Evolutionary conservation across 2,797 vertebrate genomes (phyloP).

Genomic region (Selene dorsalis): DNA sequence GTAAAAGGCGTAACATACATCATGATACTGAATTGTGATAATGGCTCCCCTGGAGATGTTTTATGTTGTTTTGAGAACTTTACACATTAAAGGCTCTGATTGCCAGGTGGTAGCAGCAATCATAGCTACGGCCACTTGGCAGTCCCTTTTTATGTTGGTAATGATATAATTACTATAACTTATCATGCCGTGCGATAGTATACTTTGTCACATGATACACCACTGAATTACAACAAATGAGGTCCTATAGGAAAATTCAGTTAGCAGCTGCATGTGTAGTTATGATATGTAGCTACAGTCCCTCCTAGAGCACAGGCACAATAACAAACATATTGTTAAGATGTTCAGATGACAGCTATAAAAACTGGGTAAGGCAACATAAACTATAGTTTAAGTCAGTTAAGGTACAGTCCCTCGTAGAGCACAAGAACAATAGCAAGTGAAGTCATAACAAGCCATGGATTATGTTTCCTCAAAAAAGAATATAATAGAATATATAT

Average conservation of each 20-base stretch:
- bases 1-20: conserved; percentile 26
- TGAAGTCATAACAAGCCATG: not conserved
- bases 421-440: not conserved
- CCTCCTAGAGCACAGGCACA: not conserved
- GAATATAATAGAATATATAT: not conserved
- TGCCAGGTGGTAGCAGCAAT: not conserved
- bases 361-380: not conserved
- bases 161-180: not conserved
- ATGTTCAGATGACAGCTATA: too few relatives aligned
- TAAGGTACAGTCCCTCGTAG: not conserved
- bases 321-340: not conserved
- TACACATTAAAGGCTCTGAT: not conserved
- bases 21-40: conserved; percentile 15
- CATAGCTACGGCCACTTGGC: not conserved
- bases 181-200: not conserved
- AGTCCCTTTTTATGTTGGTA: not conserved
- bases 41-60: not conserved
- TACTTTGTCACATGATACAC: not conserved
- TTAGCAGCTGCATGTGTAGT: not conserved
- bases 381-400: not conserved
- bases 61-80: not conserved
- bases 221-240: not conserved
- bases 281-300: not conserved
- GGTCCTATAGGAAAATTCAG: not conserved
- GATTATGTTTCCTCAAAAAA: not conserved